Evolutionary conservation across 2,113 vertebrate genomes (phyloP).

Genomic region (Cricetomys ansorgei): DNA sequence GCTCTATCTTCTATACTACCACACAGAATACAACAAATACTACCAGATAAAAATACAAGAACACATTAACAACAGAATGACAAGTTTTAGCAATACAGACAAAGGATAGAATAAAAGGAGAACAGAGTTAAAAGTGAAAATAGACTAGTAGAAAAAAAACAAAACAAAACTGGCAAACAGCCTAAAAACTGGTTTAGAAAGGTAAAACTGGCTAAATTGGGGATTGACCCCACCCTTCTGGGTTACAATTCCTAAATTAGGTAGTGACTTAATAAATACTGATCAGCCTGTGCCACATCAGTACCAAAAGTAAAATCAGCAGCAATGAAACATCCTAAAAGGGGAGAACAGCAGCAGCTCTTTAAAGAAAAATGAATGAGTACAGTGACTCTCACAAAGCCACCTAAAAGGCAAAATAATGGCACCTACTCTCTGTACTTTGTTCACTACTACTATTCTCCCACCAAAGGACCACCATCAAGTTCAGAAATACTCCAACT

Average conservation of each 20-base stretch:
- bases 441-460: background rate
- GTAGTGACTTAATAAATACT: no score
- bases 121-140: background rate
- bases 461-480: background rate
- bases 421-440: slow-evolving; percentile 18
- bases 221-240: slow-evolving; percentile 15
- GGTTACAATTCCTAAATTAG: slow-evolving; percentile 48
- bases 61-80: slow-evolving; percentile 48
- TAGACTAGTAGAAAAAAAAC: background rate
- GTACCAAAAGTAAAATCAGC: slow-evolving; percentile 49
- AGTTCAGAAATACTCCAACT: slow-evolving; percentile 26
- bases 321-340: slow-evolving; percentile 52
- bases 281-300: slow-evolving; percentile 15
- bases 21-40: slow-evolving; percentile 45
- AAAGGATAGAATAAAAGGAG: background rate
- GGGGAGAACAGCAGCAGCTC: background rate
- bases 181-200: slow-evolving; percentile 35
- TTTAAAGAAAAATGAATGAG: background rate
- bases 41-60: background rate
- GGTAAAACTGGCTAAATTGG: slow-evolving; percentile 36
- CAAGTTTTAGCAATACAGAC: slow-evolving; percentile 41
- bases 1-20: slow-evolving; percentile 45
- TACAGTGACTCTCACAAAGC: slow-evolving; percentile 42
- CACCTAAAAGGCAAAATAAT: slow-evolving; percentile 47
- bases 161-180: slow-evolving; percentile 41